Evolutionary conservation across 2,888 invertebrate genomes (phyloP).

Genomic region (Tinea semifulvella): DNA sequence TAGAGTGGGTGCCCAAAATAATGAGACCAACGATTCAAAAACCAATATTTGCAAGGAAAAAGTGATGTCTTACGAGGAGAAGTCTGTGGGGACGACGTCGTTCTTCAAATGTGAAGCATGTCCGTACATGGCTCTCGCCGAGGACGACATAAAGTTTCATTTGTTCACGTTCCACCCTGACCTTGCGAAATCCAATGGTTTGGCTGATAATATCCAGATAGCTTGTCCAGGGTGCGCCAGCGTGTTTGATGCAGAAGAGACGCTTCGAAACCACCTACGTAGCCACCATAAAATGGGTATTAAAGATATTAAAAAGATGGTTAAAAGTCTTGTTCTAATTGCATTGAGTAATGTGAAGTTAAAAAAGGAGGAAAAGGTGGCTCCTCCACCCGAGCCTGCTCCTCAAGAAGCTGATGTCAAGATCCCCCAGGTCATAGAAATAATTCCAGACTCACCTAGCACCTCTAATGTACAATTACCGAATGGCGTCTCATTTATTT

Average conservation of each 20-base stretch:
- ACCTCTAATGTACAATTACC: slow-evolving; percentile 38
- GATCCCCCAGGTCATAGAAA: slow-evolving; percentile 58
- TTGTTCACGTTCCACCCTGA: slow-evolving; percentile 56
- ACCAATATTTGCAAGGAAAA: slow-evolving; percentile 34
- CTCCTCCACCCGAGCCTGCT: slow-evolving; percentile 22
- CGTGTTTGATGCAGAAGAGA: slow-evolving; percentile 70
- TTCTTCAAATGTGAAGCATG: slow-evolving; percentile 66
- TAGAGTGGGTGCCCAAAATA: background rate
- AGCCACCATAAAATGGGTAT: slow-evolving; percentile 74
- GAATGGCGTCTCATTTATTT: slow-evolving; percentile 53
- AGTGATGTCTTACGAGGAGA: slow-evolving; percentile 57
- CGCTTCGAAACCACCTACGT: slow-evolving; percentile 70
- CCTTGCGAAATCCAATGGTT: slow-evolving; percentile 58
- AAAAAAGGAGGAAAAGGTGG: slow-evolving; percentile 41
- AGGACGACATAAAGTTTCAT: slow-evolving; percentile 62
- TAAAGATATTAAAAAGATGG: slow-evolving; percentile 67
- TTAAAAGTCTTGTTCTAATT: slow-evolving; percentile 61
- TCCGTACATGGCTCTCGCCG: slow-evolving; percentile 62
- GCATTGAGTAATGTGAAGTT: slow-evolving; percentile 51
- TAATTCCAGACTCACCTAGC: slow-evolving; percentile 40
- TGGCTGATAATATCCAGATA: slow-evolving; percentile 62
- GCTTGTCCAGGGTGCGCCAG: slow-evolving; percentile 75
- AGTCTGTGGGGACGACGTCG: slow-evolving; percentile 54
- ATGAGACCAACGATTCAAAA: slow-evolving; percentile 21
- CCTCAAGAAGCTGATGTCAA: slow-evolving; percentile 39